Evolutionary conservation across 2,797 vertebrate genomes (phyloP).

Genomic region (Centropyge bicolor): DNA sequence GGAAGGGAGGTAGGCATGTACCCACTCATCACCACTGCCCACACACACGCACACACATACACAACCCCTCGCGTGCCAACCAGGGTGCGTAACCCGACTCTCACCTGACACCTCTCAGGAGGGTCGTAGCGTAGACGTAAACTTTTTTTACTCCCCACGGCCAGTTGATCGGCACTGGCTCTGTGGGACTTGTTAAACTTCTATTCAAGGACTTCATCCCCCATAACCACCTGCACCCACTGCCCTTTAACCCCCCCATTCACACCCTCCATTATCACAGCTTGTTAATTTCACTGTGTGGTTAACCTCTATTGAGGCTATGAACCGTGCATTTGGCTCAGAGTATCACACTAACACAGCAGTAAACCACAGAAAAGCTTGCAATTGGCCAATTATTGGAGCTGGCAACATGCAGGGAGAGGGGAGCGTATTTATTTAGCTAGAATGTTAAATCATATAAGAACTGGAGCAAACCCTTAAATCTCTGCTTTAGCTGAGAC

Average conservation of each 20-base stretch:
- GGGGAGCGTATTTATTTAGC: conserved; percentile 40
- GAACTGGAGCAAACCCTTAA: conserved; percentile 37
- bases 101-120: conserved; percentile 76
- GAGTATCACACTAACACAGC: conserved; percentile 41
- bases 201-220: conserved; percentile 75
- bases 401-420: conserved; percentile 27
- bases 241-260: conserved; percentile 65
- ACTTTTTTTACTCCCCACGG: conserved; percentile 56
- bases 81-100: conserved; percentile 56
- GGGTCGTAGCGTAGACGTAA: conserved; percentile 49
- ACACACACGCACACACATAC: conserved; percentile 11
- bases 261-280: conserved; percentile 74
- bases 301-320: conserved; percentile 71
- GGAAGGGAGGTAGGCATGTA: conserved; percentile 27
- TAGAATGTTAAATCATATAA: conserved; percentile 39
- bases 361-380: conserved; percentile 52
- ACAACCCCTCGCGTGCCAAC: conserved; percentile 32
- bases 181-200: conserved; percentile 73
- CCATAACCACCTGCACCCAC: conserved; percentile 72
- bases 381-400: conserved; percentile 48
- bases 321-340: conserved; percentile 63
- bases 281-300: conserved; percentile 81
- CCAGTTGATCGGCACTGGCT: conserved; percentile 42
- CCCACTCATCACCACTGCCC: conserved; percentile 13
- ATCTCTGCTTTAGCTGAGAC: conserved; percentile 25